Evolutionary conservation across 2,888 invertebrate species (phyloP), one percentile per base, ranked within the genome.

Genomic region (Thera britannica): DNA sequence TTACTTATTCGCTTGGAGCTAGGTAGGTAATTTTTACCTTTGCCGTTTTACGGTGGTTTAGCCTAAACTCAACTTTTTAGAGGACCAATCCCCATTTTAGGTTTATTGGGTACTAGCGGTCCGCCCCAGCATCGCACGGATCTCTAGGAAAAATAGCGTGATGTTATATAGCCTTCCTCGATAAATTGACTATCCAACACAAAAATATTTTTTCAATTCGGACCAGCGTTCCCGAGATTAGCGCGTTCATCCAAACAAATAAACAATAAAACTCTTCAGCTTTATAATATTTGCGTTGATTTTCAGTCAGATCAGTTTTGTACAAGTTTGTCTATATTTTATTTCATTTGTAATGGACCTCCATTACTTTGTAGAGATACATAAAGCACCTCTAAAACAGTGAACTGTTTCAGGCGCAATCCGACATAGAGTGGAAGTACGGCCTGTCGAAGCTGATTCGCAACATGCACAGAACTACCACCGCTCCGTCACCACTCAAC

Each of bases 401-500:
- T 66, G 62, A 58, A 34, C 51, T 38, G 12, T 89, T 89, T 82
- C 95, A 99, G 96, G 99, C 99, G 49, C 99, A 99, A 96, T 99
- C 99, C 57, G 99, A 99, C 93, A 99, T 98, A 81, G 99, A 99
- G 92, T 99, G 99, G 99, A 99, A 99, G 93, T 99, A 99, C 88
- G 99, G 99, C 41, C 93, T 99, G 83, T 99, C 99, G 64, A 99
- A 99, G 92, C 95, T 99, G 84, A 99, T 99, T 86, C 95, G 99
- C 76, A 99, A 99, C 86, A 99, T 99, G 99, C 99, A 99, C 93
- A 96, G 97, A 82, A 99, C 99, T 6, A 98, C 97, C 66, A 98
- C 99, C 0, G 99, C 99, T 0, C 99, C 99, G 0, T 97, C 99
- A 11, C 99, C 99, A 1, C 96, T 99, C 76, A 99, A 99, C 90